These are phyloP conservation scores for Campoletis raptor DNA, from an alignment of 2,888 invertebrate species.

Conservation along the genomic window DNA sequence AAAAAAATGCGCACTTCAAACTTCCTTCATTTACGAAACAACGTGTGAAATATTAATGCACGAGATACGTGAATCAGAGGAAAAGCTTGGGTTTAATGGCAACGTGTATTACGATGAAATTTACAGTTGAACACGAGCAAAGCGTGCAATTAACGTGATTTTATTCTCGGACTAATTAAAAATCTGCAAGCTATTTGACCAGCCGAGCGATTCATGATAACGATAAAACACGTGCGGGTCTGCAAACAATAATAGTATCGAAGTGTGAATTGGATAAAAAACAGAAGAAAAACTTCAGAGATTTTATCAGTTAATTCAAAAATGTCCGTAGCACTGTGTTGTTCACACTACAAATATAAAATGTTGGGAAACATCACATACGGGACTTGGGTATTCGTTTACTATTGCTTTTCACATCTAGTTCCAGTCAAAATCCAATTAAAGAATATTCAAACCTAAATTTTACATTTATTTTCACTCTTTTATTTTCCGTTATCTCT, in stretches of 20 bases:
- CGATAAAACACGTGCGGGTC: slow-evolving; percentile 25
- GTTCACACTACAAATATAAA: neutral
- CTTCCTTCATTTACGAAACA: slow-evolving; percentile 37
- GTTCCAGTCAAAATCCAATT: too few species aligned
- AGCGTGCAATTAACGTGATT: slow-evolving; percentile 41
- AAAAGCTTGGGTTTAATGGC: slow-evolving; percentile 20
- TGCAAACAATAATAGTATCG: neutral
- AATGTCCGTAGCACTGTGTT: neutral
- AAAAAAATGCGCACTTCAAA: slow-evolving; percentile 9
- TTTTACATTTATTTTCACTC: neutral
- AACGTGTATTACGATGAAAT: slow-evolving; percentile 26
- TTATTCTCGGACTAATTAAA: slow-evolving; percentile 35
- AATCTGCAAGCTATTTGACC: slow-evolving; percentile 36
- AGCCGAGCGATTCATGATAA: slow-evolving; percentile 37
- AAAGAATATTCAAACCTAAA: too few species aligned
- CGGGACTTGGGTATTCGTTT: neutral
- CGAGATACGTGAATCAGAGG: slow-evolving; percentile 33
- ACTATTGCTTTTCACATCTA: neutral
- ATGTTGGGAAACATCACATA: neutral
- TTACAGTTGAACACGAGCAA: slow-evolving; percentile 21
- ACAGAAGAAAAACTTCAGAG: neutral
- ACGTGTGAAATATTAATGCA: slow-evolving; percentile 26
- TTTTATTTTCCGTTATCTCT: neutral
- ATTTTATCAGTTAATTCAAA: neutral
- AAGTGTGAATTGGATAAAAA: neutral